Evolutionary conservation across 2,888 invertebrate genomes (phyloP).

Genomic region (Orgyia antiqua): DNA sequence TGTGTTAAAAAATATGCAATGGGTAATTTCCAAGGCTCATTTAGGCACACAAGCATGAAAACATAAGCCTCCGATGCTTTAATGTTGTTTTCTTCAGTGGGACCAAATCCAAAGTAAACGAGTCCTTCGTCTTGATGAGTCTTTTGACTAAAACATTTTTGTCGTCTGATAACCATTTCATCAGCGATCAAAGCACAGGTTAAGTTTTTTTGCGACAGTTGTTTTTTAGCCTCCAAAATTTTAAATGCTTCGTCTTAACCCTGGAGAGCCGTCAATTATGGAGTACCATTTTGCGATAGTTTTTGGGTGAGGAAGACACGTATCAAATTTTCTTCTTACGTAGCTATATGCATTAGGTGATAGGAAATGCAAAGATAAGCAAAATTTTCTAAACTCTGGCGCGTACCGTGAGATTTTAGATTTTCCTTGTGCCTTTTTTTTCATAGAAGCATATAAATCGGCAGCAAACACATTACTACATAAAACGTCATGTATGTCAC

Average conservation of each 20-base stretch:
- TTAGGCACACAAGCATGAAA: constrained; percentile 6
- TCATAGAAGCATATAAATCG: constrained; percentile 11
- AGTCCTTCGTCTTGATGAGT: constrained; percentile 10
- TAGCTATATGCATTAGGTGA: constrained; percentile 9
- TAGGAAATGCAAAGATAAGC: constrained; percentile 2
- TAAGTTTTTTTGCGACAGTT: constrained; percentile 10
- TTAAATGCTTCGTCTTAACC: constrained; percentile 19
- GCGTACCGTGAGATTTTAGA: constrained; percentile 10
- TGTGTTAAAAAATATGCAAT: constrained; percentile 10
- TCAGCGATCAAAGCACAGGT: constrained; percentile 18
- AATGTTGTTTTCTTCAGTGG: constrained; percentile 8
- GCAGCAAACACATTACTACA: constrained; percentile 15
- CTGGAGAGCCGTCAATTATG: constrained; percentile 14
- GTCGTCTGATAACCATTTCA: constrained; percentile 22
- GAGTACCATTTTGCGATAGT: constrained; percentile 19
- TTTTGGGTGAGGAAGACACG: constrained; percentile 21
- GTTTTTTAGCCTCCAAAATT: constrained; percentile 13
- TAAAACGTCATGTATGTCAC: constrained; percentile 11
- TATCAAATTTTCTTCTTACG: constrained; percentile 18
- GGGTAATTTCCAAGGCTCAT: constrained; percentile 10
- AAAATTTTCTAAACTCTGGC: constrained; percentile 17
- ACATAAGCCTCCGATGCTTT: constrained; percentile 8
- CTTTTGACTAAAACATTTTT: constrained; percentile 14
- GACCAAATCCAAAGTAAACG: constrained; percentile 11
- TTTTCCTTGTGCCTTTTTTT: constrained; percentile 10